A percentile compares a stretch with the other conserved stretches of the same genome.
Conservation (phyloP, 2,888 invertebrate genomes). For the Patella depressa region DNA sequence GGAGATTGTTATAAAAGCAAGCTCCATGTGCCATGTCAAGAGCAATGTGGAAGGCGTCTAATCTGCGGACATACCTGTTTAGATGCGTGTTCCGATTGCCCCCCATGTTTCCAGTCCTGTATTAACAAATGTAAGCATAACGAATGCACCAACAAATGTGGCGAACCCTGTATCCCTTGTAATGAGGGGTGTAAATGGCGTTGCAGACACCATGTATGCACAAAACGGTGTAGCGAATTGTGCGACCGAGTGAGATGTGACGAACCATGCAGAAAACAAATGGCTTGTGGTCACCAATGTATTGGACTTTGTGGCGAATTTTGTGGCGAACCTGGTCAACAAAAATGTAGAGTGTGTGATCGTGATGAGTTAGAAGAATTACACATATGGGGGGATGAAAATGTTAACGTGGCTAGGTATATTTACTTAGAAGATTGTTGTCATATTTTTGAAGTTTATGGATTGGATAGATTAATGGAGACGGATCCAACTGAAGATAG, state of each 20-base stretch:
- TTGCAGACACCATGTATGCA: slow-evolving; percentile 65
- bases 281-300: slow-evolving; percentile 76
- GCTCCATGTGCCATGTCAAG: slow-evolving; percentile 73
- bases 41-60: slow-evolving; percentile 72
- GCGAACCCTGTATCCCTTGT: slow-evolving; percentile 50
- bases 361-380: slow-evolving; percentile 36
- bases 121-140: slow-evolving; percentile 64
- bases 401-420: slow-evolving; percentile 74
- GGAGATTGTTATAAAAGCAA: slow-evolving; percentile 76
- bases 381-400: slow-evolving; percentile 72
- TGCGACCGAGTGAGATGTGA: slow-evolving; percentile 69
- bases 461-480: slow-evolving; percentile 71
- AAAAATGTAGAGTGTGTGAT: slow-evolving; percentile 76
- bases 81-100: slow-evolving; percentile 60
- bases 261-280: slow-evolving; percentile 59
- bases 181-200: slow-evolving; percentile 64
- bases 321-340: slow-evolving; percentile 76
- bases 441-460: slow-evolving; percentile 65
- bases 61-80: slow-evolving; percentile 72
- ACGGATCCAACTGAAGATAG: slow-evolving; percentile 65
- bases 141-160: slow-evolving; percentile 58
- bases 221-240: slow-evolving; percentile 63
- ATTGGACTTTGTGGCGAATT: slow-evolving; percentile 82
- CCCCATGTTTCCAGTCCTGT: slow-evolving; percentile 69
- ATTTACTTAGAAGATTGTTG: slow-evolving; percentile 56